Percentiles rank a stretch among this genome's conserved stretches.
phyloP scores from a whole-genome alignment of 2,888 invertebrate genomes.

The Fragum whitleyi region DNA sequence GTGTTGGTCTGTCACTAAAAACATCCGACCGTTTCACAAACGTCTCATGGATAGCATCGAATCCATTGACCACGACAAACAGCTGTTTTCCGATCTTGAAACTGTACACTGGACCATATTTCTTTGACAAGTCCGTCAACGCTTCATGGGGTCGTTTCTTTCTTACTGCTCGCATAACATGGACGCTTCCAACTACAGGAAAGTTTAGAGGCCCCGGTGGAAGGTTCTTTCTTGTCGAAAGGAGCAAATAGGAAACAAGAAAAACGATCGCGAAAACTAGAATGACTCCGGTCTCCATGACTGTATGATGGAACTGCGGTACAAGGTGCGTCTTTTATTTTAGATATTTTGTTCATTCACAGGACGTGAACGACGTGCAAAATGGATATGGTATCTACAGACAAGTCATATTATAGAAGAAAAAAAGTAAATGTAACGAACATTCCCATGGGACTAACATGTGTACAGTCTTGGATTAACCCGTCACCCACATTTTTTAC shows the following conservation, averaged over 20 bases:
- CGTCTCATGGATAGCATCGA: slow-evolving; percentile 56
- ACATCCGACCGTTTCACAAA: slow-evolving; percentile 47
- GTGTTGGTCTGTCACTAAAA: slow-evolving; percentile 46
- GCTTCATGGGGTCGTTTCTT: slow-evolving; percentile 22
- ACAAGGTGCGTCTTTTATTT: no score
- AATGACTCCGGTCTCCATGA: background rate
- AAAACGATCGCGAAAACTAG: slow-evolving; percentile 14
- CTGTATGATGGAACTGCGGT: background rate
- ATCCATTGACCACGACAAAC: slow-evolving; percentile 49
- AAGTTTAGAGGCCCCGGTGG: slow-evolving; percentile 51
- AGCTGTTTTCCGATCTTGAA: slow-evolving; percentile 41
- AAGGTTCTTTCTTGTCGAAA: slow-evolving; percentile 30
- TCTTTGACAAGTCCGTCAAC: slow-evolving; percentile 28
- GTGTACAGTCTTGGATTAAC: no score
- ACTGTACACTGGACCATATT: slow-evolving; percentile 59
- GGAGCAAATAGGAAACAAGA: slow-evolving; percentile 18
- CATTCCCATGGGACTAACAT: no score
- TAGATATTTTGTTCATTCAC: no score
- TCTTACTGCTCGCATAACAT: slow-evolving; percentile 16
- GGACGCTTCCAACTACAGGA: slow-evolving; percentile 30
- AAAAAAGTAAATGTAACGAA: no score
- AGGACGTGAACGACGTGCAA: no score
- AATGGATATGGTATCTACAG: no score
- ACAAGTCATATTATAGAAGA: no score
- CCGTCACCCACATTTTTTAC: no score